These are phyloP conservation scores for Eptatretus burgeri DNA, from an alignment of 2,113 vertebrate genomes.

Conservation along the genomic window DNA sequence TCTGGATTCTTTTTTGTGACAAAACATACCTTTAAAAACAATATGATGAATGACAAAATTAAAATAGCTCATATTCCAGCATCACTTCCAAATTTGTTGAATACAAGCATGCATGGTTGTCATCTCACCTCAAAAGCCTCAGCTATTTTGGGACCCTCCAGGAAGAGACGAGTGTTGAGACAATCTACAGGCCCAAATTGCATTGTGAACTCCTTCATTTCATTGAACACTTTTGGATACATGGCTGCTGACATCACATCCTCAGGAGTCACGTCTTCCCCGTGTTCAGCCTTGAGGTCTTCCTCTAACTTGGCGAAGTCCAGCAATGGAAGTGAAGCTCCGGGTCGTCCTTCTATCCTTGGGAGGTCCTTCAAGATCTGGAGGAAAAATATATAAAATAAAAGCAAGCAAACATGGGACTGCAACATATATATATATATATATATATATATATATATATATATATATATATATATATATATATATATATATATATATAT, in stretches of 20 bases:
- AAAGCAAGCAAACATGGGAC: too few species aligned
- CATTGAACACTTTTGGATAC: slow-evolving; percentile 60
- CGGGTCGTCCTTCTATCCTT: slow-evolving; percentile 45
- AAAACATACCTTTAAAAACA: too few species aligned
- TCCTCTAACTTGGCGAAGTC: slow-evolving; percentile 34
- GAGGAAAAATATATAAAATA: neutral
- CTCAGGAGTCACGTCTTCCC: slow-evolving; percentile 40
- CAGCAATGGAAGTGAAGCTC: slow-evolving; percentile 35
- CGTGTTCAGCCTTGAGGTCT: slow-evolving; percentile 21
- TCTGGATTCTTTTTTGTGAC: too few species aligned
- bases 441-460: too few species aligned
- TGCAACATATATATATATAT: too few species aligned
- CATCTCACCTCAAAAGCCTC: slow-evolving; percentile 51
- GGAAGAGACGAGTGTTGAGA: slow-evolving; percentile 52
- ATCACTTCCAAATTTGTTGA: too few species aligned
- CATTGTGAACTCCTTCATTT: slow-evolving; percentile 40
- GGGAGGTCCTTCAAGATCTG: slow-evolving; percentile 54
- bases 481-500: too few species aligned
- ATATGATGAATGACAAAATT: too few species aligned
- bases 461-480: too few species aligned
- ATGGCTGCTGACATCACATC: slow-evolving; percentile 65
- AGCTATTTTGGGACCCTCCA: slow-evolving; percentile 60
- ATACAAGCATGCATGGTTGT: too few species aligned
- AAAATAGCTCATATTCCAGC: too few species aligned
- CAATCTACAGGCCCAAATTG: slow-evolving; percentile 47